phyloP scores from a whole-genome alignment of 2,797 vertebrate species.

The Galaxias olidus region DNA sequence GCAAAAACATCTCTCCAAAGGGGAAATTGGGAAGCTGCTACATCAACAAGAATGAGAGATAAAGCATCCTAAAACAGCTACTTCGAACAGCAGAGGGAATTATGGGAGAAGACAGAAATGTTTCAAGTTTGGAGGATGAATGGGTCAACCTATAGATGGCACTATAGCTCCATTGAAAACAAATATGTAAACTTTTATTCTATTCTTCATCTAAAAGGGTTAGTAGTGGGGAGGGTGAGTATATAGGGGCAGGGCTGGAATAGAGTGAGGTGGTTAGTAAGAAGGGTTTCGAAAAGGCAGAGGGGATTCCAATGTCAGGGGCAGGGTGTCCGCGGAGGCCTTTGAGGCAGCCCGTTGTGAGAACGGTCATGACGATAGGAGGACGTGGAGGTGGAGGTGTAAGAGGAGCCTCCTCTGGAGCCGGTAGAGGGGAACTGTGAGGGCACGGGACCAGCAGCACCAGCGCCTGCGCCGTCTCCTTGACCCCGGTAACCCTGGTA shows the following conservation, averaged over 20 bases:
- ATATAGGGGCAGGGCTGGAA: slow-evolving; percentile 26
- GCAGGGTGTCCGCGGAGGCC: slow-evolving; percentile 81
- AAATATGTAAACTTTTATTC: slow-evolving; percentile 82
- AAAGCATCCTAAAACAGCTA: slow-evolving; percentile 16
- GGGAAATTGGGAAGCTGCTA: slow-evolving; percentile 48
- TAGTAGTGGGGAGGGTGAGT: slow-evolving; percentile 29
- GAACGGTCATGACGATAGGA: slow-evolving; percentile 67
- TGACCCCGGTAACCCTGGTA: slow-evolving; percentile 57
- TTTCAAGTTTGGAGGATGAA: slow-evolving; percentile 64
- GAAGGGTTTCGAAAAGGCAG: slow-evolving; percentile 36
- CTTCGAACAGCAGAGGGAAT: slow-evolving; percentile 35
- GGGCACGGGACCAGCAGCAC: slow-evolving; percentile 29
- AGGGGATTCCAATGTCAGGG: slow-evolving; percentile 62
- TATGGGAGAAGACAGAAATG: slow-evolving; percentile 34
- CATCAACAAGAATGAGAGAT: slow-evolving; percentile 24
- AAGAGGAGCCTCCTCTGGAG: slow-evolving; percentile 55
- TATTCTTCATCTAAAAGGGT: slow-evolving; percentile 77
- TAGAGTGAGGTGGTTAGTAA: slow-evolving; percentile 38
- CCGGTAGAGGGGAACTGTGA: slow-evolving; percentile 43
- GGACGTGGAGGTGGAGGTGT: slow-evolving; percentile 48
- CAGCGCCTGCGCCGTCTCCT: slow-evolving; percentile 19
- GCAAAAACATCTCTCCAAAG: slow-evolving; percentile 38
- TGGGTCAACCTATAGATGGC: slow-evolving; percentile 63
- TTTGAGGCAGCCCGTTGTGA: slow-evolving; percentile 83
- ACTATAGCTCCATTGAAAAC: slow-evolving; percentile 71